Percentiles rank a stretch among this genome's conserved stretches.
Conservation (phyloP, 2,113 vertebrate genomes). For the Corythornis madagascariensis region DNA sequence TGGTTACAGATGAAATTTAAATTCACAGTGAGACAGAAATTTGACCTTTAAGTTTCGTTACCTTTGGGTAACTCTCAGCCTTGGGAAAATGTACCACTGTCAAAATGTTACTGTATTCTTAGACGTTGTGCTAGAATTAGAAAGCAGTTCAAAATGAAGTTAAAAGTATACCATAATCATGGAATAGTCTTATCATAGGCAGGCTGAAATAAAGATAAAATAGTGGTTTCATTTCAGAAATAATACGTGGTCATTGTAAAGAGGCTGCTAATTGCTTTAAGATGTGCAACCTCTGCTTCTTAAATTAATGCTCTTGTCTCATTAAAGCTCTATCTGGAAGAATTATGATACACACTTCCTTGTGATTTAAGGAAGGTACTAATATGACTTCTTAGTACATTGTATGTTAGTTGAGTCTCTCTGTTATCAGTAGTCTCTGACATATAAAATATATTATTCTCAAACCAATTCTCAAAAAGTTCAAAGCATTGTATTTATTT, state of each 20-base stretch:
- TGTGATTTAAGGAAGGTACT: not conserved
- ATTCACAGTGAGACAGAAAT: slow-evolving; percentile 5
- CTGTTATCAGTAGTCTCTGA: no score
- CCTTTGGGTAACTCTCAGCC: not conserved
- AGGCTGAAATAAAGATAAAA: not conserved
- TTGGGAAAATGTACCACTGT: not conserved
- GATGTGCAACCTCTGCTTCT: not conserved
- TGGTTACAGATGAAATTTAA: slow-evolving; percentile 30
- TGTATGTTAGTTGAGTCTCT: not conserved
- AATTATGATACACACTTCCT: not conserved
- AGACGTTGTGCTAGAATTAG: not conserved
- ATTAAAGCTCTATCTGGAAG: not conserved
- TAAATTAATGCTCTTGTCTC: not conserved
- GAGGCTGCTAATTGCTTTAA: not conserved
- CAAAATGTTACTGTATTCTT: slow-evolving; percentile 3
- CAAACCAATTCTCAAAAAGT: no score
- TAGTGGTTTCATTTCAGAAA: not conserved
- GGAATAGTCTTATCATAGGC: not conserved
- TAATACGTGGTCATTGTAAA: not conserved
- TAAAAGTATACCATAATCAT: not conserved
- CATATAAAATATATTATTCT: no score
- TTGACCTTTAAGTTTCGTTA: slow-evolving; percentile 12
- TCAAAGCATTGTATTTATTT: no score
- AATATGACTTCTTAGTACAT: not conserved
- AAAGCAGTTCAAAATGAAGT: not conserved